Base-by-base conservation (phyloP, 2,797 vertebrate species). In the Hemibagrus guttatus region DNA sequence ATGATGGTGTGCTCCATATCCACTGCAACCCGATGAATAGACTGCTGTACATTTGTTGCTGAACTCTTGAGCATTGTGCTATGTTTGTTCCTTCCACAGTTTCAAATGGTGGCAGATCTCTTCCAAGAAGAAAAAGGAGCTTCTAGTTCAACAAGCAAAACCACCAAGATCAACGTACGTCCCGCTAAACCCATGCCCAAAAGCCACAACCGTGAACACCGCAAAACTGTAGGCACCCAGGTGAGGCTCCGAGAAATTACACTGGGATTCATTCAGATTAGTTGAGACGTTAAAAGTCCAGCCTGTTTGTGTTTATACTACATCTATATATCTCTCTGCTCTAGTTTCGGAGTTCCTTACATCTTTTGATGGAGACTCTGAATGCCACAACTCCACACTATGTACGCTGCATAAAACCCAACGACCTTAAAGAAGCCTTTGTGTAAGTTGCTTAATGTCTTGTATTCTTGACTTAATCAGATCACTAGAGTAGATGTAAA, bases 371-470 rank as follows among this genome's bases (percentile, higher is more conserved):
- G 98, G 98, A 99, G 90, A 99, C 98, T 0, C 93, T 99, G 91
- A 99, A 99, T 0, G 96, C 97, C 59, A 99, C 98, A 0, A 99
- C 97, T 0, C 98, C 98, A 0, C 98, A 99, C 91, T 99, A 99
- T 0, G 98, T 99, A 35, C 98, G 98, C 91, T 99, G 98, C 93
- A 97, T 99, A 95, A 99, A 99, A 89, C 98, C 98, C 8, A 99
- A 99, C 0, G 97, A 99, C 0, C 84, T 92, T 54, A 99, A 99
- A 87, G 96, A 97, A 71, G 89, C 97, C 1, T 99, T 99, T 92
- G 95, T 93, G 98, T 99, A 92, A 97, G 97, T 95, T 84, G 35
- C 35, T 39, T 39, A 4, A 39, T 39, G 35, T 39, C 35, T 39
- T 39, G 35, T 2, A 39, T 39, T 1, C 35, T 39, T 39, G 35